These are phyloP conservation scores for Eulimnadia texana DNA, from an alignment of 1,140 invertebrate genomes.

Conservation along the genomic window DNA sequence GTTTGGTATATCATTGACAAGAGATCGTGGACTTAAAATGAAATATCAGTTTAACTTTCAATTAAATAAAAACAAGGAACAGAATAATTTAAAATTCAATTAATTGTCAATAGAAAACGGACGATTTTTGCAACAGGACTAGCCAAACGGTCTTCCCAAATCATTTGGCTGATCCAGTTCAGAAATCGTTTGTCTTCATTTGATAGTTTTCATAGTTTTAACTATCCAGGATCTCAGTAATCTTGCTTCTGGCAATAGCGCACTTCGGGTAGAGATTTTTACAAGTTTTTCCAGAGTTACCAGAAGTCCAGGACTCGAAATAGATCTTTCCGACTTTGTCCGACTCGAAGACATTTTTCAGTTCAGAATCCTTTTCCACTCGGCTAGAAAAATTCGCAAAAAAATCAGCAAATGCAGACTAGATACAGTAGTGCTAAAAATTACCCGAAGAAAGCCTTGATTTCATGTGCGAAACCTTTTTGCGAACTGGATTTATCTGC, in stretches of 20 bases:
- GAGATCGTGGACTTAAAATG: not conserved
- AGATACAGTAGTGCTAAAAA: not conserved
- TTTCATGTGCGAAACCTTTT: conserved; percentile 10
- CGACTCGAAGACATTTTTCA: not conserved
- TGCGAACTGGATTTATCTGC: not conserved
- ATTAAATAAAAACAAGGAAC: not conserved
- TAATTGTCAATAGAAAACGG: too few species aligned
- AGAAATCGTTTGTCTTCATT: too few species aligned
- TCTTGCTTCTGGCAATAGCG: not conserved
- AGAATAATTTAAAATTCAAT: not conserved
- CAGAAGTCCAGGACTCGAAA: conserved; percentile 10
- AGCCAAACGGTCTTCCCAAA: too few species aligned
- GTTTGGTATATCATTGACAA: too few species aligned
- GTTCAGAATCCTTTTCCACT: not conserved
- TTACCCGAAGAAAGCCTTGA: conserved; percentile 14
- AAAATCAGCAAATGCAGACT: not conserved
- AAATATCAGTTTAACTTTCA: not conserved
- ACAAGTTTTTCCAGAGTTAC: conserved; percentile 7
- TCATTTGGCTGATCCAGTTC: too few species aligned
- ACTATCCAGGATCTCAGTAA: not conserved
- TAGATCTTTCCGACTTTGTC: conserved; percentile 10
- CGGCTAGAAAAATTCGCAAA: not conserved
- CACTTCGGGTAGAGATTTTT: conserved; percentile 6
- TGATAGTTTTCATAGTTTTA: too few species aligned
- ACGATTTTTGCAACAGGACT: too few species aligned